Percentiles rank a stretch among this genome's conserved stretches.
Evolutionary conservation across 2,797 vertebrate genomes (phyloP).

Genomic region (Acestrorhynchus altus): DNA sequence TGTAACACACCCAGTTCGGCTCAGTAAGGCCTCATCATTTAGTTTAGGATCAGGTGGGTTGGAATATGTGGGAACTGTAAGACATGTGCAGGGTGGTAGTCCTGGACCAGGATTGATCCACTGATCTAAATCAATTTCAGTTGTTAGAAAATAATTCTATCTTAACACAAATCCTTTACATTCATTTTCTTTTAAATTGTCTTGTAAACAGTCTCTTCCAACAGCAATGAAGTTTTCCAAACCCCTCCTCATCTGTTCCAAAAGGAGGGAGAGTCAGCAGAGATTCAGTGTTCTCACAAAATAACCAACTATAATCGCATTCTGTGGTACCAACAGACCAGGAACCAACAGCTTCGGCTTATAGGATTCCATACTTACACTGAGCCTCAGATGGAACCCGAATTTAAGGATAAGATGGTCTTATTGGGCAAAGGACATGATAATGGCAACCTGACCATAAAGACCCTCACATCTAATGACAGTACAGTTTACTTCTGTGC

Average conservation of each 20-base stretch:
- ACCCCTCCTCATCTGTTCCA: background rate
- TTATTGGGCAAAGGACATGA: conserved; percentile 18
- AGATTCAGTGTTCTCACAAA: conserved; percentile 59
- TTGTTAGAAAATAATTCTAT: too few species aligned
- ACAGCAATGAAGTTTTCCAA: background rate
- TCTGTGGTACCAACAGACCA: conserved; percentile 66
- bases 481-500: conserved; percentile 65
- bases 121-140: too few species aligned
- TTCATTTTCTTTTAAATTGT: background rate
- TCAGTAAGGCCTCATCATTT: too few species aligned
- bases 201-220: conserved; percentile 3
- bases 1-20: too few species aligned
- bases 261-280: background rate
- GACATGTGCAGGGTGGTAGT: too few species aligned
- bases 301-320: background rate
- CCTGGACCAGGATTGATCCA: too few species aligned
- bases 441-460: conserved; percentile 40
- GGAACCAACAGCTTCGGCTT: conserved; percentile 48
- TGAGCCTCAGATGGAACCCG: background rate
- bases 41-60: too few species aligned
- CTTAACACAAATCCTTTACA: too few species aligned
- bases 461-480: conserved; percentile 44
- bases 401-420: conserved; percentile 29
- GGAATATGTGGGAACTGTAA: too few species aligned
- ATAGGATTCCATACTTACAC: conserved; percentile 36